Base-by-base conservation (phyloP, 2,888 invertebrate genomes). In the Trimorus sp. region DNA sequence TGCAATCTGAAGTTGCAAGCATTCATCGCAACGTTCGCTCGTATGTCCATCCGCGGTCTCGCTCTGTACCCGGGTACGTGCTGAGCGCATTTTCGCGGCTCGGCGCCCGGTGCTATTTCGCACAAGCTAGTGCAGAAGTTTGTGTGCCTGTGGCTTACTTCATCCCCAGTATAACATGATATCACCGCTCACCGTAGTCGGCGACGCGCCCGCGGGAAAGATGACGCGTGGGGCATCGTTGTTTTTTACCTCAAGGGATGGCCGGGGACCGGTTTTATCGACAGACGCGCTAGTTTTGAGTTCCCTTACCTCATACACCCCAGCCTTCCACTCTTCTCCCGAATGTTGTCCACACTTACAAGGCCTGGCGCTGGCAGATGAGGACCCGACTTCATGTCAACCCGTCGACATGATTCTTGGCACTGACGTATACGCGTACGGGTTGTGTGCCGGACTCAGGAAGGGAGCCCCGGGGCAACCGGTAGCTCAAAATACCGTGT, bases 401-500 rank as follows among this genome's bases (percentile, higher is more conserved):
- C 36, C 56, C 7, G n/a, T 56, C 0, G 12, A 56, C 7, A 56
- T 56, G 36, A 56, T 56, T 36, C 9, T 56, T 11, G 56, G 56
- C n/a, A 11, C 56, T 11, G 56, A 56, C 37, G 11, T 56, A n/a
- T 56, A 56, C 37, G 56, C 37, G 12, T 56, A 37, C 37, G 12
- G 37, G 6, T 12, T 56, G 12, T 26, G 36, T 12, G 56, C 36
- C 7, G 56, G 56, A 12, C 4, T 56, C 12, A 9, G 56, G 12
- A 56, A 37, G 7, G 56, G 37, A 11, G 11, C 37, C 12, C 7
- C 37, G 9, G 37, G 37, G 3, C 11, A 36, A 36, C 56, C 56
- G n/a, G 56, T 56, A 11, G 56, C 56, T 4, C 56, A 56, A 56
- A 6, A 36, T 2, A 56, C 56, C 11, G n/a, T 56, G 4, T 56